Conservation (phyloP, 2,113 vertebrate species). For the Macquaria australasica region DNA sequence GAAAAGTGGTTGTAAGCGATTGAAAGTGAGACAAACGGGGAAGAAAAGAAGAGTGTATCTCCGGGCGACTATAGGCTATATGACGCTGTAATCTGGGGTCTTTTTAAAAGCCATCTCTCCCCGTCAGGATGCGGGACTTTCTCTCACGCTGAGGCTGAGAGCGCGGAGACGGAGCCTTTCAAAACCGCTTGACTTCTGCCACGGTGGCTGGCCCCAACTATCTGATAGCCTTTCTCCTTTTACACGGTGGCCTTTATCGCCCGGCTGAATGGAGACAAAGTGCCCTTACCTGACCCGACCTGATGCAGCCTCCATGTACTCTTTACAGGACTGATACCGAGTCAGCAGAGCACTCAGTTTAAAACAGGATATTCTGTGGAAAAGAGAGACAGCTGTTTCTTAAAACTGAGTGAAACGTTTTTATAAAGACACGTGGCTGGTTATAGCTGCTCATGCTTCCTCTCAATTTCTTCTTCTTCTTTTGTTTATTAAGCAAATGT, state of each 20-base stretch:
- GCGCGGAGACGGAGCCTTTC: slow-evolving; percentile 69
- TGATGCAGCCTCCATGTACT: background rate
- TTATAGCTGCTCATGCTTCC: too few relatives aligned
- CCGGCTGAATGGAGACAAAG: slow-evolving; percentile 72
- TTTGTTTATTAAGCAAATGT: too few relatives aligned
- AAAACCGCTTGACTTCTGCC: slow-evolving; percentile 69
- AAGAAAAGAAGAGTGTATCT: slow-evolving; percentile 75
- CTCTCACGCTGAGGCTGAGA: slow-evolving; percentile 63
- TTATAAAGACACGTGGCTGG: too few relatives aligned
- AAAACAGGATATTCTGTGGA: too few relatives aligned
- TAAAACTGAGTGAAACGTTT: too few relatives aligned
- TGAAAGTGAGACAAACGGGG: slow-evolving; percentile 71
- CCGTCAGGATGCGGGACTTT: slow-evolving; percentile 61
- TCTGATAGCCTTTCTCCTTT: slow-evolving; percentile 86
- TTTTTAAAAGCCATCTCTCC: slow-evolving; percentile 78
- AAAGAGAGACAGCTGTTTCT: too few relatives aligned
- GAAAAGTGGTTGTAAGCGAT: slow-evolving; percentile 60
- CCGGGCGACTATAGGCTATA: slow-evolving; percentile 32
- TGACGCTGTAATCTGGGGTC: slow-evolving; percentile 76
- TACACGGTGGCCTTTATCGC: slow-evolving; percentile 78
- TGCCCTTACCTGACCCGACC: slow-evolving; percentile 66
- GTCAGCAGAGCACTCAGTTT: background rate
- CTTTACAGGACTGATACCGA: background rate
- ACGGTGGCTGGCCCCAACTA: slow-evolving; percentile 76
- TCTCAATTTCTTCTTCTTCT: too few relatives aligned